Base-by-base conservation (phyloP, 2,113 vertebrate genomes). In the Barnardius zonarius region DNA sequence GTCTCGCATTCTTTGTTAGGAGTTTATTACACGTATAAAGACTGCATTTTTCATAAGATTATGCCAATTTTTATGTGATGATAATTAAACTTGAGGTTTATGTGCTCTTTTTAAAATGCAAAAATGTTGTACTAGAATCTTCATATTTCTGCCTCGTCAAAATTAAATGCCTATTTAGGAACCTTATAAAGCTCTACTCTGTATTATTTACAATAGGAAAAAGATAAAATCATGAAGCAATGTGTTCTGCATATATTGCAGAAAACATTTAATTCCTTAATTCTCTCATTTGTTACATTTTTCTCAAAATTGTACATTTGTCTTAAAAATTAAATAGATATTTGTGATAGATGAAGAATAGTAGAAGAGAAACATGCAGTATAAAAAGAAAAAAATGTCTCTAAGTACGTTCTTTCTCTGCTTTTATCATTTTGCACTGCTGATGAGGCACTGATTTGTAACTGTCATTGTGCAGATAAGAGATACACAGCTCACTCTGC, bases 61-160 rank as follows among this genome's bases (percentile, higher is more conserved):
- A 52, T 96, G 72, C 72, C 83, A 86, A 89, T 91, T 95, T 43
- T 61, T 89, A 88, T 90, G 51, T 9, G 7, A 76, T 91, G 73
- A 92, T 96, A 95, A 97, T 94, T 95, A 95, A 92, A 92, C 48
- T 92, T 66, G 48, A 76, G 83, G 80, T 93, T 94, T 95, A 93
- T 74, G n/a, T 81, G n/a, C 44, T 89, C 43, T 93, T 97, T 75
- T 43, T 67, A 92, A 94, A 96, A 85, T 70, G 57, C 37, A 94
- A 68, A 95, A 93, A 83, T 80, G 54, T 64, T 67, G 46, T 77
- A 85, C 85, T 85, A 92, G 97, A 90, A 77, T 75, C 28, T 83
- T 79, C 83, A 41, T 95, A 79, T 94, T 93, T 88, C 88, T 94
- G 67, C 79, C 64, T 90, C 88, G 69, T 93, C 73, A 81, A 87